phyloP scores from a whole-genome alignment of 2,888 invertebrate genomes.

The Diloba caeruleocephala region DNA sequence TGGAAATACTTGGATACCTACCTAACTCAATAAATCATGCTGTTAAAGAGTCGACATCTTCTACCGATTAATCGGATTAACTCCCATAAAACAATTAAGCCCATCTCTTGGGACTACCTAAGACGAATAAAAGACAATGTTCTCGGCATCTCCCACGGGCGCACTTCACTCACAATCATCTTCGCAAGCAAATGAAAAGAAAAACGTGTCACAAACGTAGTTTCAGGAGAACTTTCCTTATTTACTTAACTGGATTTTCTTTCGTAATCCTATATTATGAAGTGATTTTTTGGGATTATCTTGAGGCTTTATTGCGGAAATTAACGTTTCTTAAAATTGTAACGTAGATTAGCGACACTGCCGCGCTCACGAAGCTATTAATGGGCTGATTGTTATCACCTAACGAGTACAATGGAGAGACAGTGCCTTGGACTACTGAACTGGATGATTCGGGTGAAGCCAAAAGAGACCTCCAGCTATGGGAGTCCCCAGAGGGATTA shows the following conservation, averaged over 20 bases:
- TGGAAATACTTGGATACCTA: slow-evolving; percentile 55
- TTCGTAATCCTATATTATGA: slow-evolving; percentile 29
- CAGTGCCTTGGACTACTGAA: too few relatives aligned
- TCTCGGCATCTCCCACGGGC: slow-evolving; percentile 20
- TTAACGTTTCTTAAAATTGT: slow-evolving; percentile 39
- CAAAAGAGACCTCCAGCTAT: too few relatives aligned
- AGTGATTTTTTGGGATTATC: slow-evolving; percentile 39
- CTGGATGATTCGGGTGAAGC: too few relatives aligned
- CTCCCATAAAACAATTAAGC: slow-evolving; percentile 56
- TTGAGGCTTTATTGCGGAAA: slow-evolving; percentile 28
- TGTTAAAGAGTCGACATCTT: slow-evolving; percentile 57
- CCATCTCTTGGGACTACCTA: slow-evolving; percentile 17
- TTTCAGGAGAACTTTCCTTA: slow-evolving; percentile 30
- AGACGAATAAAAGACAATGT: slow-evolving; percentile 26
- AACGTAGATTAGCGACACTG: slow-evolving; percentile 19
- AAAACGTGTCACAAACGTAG: slow-evolving; percentile 39
- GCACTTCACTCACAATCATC: slow-evolving; percentile 41
- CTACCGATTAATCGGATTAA: slow-evolving; percentile 62
- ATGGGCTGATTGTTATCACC: slow-evolving; percentile 20
- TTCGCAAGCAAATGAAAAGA: slow-evolving; percentile 50
- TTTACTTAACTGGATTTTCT: slow-evolving; percentile 37
- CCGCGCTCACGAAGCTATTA: slow-evolving; percentile 1
- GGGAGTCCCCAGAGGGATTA: too few relatives aligned
- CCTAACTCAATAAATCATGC: slow-evolving; percentile 61
- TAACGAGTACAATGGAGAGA: too few relatives aligned